These are phyloP conservation scores for Synanthedon myopaeformis DNA, from an alignment of 2,888 invertebrate genomes.

Conservation along the genomic window DNA sequence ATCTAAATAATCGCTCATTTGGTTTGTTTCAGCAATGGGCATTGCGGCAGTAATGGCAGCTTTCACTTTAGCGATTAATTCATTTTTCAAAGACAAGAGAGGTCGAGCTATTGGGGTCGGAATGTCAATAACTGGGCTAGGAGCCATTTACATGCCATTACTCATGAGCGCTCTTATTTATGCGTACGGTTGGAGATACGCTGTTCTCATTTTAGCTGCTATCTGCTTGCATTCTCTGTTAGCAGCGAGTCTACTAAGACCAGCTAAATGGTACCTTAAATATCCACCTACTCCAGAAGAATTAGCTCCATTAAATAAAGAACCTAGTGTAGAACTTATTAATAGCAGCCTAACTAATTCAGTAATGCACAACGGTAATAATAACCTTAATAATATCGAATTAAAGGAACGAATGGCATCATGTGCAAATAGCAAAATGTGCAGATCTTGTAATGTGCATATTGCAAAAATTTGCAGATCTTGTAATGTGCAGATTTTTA, in stretches of 20 bases:
- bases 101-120: conserved; percentile 73
- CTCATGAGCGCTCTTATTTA: conserved; percentile 68
- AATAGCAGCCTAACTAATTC: conserved; percentile 35
- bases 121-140: conserved; percentile 75
- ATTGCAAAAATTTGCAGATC: too few species aligned
- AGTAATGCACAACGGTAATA: conserved; percentile 35
- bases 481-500: too few species aligned
- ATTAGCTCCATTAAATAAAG: conserved; percentile 40
- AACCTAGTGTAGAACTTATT: conserved; percentile 29
- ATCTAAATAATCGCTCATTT: not conserved
- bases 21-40: conserved; percentile 69
- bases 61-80: conserved; percentile 74
- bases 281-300: conserved; percentile 36
- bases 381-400: not conserved
- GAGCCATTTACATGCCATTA: conserved; percentile 75
- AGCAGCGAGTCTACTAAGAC: conserved; percentile 73
- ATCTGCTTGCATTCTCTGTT: conserved; percentile 72
- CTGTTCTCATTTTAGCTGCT: conserved; percentile 73
- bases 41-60: conserved; percentile 71
- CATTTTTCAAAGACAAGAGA: conserved; percentile 73
- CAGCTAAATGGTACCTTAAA: conserved; percentile 75
- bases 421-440: too few species aligned
- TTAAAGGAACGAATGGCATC: not conserved
- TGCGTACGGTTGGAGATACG: conserved; percentile 70
- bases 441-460: too few species aligned